A percentile compares a stretch with the other conserved stretches of the same genome.
Evolutionary conservation across 1,140 invertebrate genomes (phyloP).

Genomic region (Condylostylus longicornis): DNA sequence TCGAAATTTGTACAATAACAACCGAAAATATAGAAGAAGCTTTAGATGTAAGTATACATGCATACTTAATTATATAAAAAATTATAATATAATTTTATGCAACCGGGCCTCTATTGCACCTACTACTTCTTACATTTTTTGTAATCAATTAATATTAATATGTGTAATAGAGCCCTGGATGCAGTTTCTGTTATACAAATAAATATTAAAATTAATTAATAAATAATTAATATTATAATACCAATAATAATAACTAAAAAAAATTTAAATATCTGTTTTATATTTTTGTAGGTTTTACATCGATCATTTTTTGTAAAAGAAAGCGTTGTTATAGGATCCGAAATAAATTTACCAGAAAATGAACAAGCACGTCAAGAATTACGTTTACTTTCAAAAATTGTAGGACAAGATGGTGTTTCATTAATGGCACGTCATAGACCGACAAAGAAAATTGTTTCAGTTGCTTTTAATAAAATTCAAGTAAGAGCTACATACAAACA

Average conservation of each 20-base stretch:
- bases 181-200: background rate
- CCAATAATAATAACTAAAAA: background rate
- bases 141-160: background rate
- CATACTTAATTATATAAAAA: background rate
- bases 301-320: slow-evolving; percentile 43
- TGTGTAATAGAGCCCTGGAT: background rate
- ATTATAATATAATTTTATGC: background rate
- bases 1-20: slow-evolving; percentile 17
- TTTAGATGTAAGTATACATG: slow-evolving; percentile 20
- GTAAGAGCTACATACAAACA: slow-evolving; percentile 25
- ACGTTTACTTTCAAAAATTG: slow-evolving; percentile 38
- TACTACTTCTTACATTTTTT: background rate
- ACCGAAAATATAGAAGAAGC: slow-evolving; percentile 17
- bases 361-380: slow-evolving; percentile 38
- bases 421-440: slow-evolving; percentile 39
- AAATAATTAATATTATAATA: background rate
- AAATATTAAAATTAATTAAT: background rate
- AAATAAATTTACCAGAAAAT: slow-evolving; percentile 37
- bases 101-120: background rate
- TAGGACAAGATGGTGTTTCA: slow-evolving; percentile 46
- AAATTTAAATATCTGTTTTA: slow-evolving; percentile 29
- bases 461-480: slow-evolving; percentile 51
- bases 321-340: slow-evolving; percentile 35
- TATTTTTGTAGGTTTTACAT: slow-evolving; percentile 35
- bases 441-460: slow-evolving; percentile 39